Evolutionary conservation across 2,797 vertebrate genomes (phyloP).

Genomic region (Lutjanus campechanus): DNA sequence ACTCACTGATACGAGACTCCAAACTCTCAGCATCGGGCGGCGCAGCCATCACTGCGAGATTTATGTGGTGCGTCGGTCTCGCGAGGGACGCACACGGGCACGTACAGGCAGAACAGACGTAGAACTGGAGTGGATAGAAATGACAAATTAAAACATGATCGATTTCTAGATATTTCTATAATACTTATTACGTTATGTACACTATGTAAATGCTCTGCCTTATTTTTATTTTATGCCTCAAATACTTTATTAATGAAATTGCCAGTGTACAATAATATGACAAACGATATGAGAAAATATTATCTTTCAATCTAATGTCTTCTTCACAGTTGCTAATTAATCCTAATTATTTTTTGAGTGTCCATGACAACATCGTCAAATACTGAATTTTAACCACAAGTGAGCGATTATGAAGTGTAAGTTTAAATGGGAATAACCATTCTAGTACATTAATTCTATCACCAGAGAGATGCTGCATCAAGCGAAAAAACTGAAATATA

Average conservation of each 20-base stretch:
- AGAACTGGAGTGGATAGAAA: constrained; percentile 14
- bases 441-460: background rate
- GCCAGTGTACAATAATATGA: too few relatives aligned
- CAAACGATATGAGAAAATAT: background rate
- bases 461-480: background rate
- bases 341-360: background rate
- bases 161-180: background rate
- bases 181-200: background rate
- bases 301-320: background rate
- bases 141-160: accelerated
- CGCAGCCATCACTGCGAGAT: constrained; percentile 88
- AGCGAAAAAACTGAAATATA: accelerated
- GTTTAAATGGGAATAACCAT: background rate
- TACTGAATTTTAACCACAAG: background rate
- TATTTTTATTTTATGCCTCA: background rate
- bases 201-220: background rate
- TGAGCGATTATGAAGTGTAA: accelerated
- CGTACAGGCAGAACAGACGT: constrained; percentile 21
- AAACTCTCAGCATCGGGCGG: constrained; percentile 93
- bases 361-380: background rate
- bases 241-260: too few relatives aligned
- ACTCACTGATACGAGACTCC: constrained; percentile 97
- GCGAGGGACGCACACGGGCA: constrained; percentile 48
- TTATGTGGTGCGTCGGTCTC: constrained; percentile 68
- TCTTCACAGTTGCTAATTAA: background rate